Conservation (phyloP, 2,113 vertebrate species). For the Rhagologus leucostigma region DNA sequence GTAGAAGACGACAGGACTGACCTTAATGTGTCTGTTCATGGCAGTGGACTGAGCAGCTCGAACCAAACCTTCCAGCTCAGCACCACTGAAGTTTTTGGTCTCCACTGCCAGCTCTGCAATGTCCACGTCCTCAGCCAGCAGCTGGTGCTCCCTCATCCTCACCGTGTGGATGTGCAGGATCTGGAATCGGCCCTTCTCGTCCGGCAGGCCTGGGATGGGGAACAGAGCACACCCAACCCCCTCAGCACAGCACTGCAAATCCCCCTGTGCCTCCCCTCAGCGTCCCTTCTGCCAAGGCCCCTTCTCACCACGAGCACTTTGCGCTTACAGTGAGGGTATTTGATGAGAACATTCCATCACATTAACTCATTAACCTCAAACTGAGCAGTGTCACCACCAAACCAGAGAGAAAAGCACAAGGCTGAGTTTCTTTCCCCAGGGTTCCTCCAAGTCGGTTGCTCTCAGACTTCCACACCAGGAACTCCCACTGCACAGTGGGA, state of each 20-base stretch:
- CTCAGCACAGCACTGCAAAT: background rate
- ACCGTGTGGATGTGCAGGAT: constrained; percentile 93
- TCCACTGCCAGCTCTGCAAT: constrained; percentile 85
- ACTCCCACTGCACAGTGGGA: background rate
- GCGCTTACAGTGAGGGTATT: background rate
- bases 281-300: background rate
- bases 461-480: background rate
- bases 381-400: background rate
- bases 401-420: background rate
- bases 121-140: constrained; percentile 83
- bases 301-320: background rate
- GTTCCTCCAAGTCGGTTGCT: fast-evolving
- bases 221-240: background rate
- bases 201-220: constrained; percentile 80
- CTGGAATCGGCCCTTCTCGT: constrained; percentile 90
- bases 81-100: constrained; percentile 96
- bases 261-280: background rate
- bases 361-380: background rate
- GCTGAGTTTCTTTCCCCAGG: background rate
- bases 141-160: constrained; percentile 86
- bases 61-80: constrained; percentile 92
- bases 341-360: background rate
- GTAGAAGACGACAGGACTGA: constrained; percentile 33
- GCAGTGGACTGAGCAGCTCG: constrained; percentile 94
- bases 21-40: constrained; percentile 99